phyloP scores from a whole-genome alignment of 2,888 invertebrate genomes.

The Trichacis sp. region DNA sequence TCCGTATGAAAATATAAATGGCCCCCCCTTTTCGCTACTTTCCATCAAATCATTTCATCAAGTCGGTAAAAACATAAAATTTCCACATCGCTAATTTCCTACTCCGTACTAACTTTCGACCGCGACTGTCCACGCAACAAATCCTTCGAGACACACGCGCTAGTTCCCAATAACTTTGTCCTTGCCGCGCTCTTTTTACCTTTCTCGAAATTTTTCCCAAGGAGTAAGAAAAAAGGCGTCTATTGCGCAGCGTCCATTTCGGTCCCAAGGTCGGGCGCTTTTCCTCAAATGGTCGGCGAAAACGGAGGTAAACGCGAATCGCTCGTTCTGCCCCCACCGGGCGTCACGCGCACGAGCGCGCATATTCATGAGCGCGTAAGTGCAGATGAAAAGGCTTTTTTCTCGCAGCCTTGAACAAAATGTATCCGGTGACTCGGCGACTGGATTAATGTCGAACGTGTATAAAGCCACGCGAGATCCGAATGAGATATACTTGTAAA shows the following conservation, averaged over 20 bases:
- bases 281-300: too few relatives aligned
- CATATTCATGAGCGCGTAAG: constrained; percentile 49
- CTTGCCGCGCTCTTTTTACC: not conserved
- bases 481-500: constrained; percentile 38
- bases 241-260: not conserved
- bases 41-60: too few relatives aligned
- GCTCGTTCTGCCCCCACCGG: too few relatives aligned
- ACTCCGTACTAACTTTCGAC: too few relatives aligned
- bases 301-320: too few relatives aligned
- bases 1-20: too few relatives aligned
- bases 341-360: constrained; percentile 10
- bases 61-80: too few relatives aligned
- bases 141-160: too few relatives aligned
- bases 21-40: too few relatives aligned
- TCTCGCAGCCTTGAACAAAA: constrained; percentile 68
- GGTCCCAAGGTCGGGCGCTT: not conserved
- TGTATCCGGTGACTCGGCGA: constrained; percentile 65
- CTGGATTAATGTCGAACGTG: constrained; percentile 43
- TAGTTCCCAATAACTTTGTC: not conserved
- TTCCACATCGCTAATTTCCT: too few relatives aligned
- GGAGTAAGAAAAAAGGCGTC: not conserved
- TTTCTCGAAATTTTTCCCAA: not conserved
- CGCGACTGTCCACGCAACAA: too few relatives aligned
- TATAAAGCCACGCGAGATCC: constrained; percentile 37
- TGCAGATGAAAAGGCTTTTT: constrained; percentile 67